These are phyloP conservation scores for Pogoniulus pusillus DNA, from an alignment of 2,797 vertebrate genomes.

Conservation along the genomic window DNA sequence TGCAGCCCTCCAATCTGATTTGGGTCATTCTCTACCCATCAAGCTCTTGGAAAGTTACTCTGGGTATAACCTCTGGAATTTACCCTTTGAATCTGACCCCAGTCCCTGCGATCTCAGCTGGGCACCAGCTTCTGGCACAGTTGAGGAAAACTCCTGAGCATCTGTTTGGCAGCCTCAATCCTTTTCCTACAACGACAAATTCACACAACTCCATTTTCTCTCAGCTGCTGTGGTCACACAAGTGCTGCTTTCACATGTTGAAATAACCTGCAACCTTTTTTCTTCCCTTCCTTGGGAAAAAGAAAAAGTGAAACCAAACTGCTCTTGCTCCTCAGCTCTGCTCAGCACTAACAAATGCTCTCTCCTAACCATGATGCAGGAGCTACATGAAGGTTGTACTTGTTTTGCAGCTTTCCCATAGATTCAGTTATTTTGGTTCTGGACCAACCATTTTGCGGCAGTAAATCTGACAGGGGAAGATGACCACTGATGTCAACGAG, in stretches of 20 bases:
- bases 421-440: neutral
- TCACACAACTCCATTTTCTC: neutral
- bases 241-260: neutral
- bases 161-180: constrained; percentile 30
- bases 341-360: constrained; percentile 29
- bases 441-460: neutral
- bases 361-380: neutral
- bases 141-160: constrained; percentile 37
- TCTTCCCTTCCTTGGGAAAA: constrained; percentile 15
- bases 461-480: neutral
- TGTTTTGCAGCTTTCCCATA: neutral
- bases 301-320: constrained; percentile 62
- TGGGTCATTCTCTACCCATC: neutral
- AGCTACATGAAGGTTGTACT: neutral
- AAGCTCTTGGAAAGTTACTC: constrained; percentile 13
- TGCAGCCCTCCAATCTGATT: neutral
- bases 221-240: neutral
- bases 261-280: neutral
- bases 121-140: neutral
- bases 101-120: neutral
- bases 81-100: constrained; percentile 18
- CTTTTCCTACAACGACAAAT: constrained; percentile 20
- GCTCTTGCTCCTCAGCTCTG: neutral
- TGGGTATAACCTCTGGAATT: neutral
- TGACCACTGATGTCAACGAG: neutral